Evolutionary conservation across 2,113 vertebrate genomes (phyloP), one percentile per base, ranked within the genome.

Genomic region (Microtus montanus): DNA sequence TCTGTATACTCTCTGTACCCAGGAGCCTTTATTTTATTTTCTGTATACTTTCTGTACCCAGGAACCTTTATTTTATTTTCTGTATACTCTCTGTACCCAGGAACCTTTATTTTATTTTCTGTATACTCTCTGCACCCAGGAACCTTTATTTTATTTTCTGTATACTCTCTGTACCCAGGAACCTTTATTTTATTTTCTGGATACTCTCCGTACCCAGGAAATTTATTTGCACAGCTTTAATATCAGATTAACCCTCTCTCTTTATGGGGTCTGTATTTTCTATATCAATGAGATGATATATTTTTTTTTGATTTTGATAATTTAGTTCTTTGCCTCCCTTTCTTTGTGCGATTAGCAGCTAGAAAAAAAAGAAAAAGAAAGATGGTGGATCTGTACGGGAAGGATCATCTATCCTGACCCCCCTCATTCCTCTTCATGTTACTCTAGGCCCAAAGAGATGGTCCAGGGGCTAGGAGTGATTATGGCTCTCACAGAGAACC

Each of bases 291-390:
- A 94, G 96, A 90, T 97, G 96, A 95, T 97, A 98, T 97, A 98
- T 97, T 96, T 97, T 96, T 49, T 97, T 97, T 91, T 96, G 91
- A 88, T 96, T 97, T 98, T 97, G 94, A 96, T 97, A 96, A 97
- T 98, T 97, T 96, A 91, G 88, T 96, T 97, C 88, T 94, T 75
- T 95, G 97, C 98, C 93, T 97, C 94, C 95, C 93, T 96, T 98
- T 95, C 94, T 0, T n/a, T 94, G 97, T 97, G 92, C 97, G 96
- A 94, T 97, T 97, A 97, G 93, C 97, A 98, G 96, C 97, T 98
- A 98, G 97, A 97, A 96, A 97, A 97, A 87, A 84, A 49, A 49
- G 2, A 95, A 92, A 96, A 97, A 97, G 96, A 90, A 89, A 97
- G 96, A 73, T 75, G 12, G 80, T 85, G 28, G 80, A 91, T 82